Evolutionary conservation across 2,888 invertebrate species (phyloP).

Genomic region (Pterostichus niger): DNA sequence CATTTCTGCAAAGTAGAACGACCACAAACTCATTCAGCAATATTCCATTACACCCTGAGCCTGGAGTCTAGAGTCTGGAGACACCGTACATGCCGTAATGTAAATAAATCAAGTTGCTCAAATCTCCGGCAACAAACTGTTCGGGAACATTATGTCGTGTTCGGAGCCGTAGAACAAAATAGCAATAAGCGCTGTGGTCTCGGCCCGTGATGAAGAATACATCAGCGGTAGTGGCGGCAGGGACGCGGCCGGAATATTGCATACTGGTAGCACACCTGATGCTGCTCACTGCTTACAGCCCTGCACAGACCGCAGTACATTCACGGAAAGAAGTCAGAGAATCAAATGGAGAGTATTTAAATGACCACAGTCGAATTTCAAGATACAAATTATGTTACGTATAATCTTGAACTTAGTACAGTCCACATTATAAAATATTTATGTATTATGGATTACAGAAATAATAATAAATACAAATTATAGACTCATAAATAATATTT

Average conservation of each 20-base stretch:
- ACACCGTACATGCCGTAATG: constrained; percentile 36
- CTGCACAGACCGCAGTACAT: constrained; percentile 7
- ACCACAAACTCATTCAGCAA: background rate
- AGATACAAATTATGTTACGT: too few relatives aligned
- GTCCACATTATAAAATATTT: too few relatives aligned
- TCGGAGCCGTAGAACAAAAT: constrained; percentile 52
- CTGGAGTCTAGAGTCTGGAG: background rate
- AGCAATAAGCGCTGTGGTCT: constrained; percentile 53
- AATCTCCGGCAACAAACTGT: constrained; percentile 48
- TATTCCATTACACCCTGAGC: background rate
- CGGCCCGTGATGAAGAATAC: constrained; percentile 56
- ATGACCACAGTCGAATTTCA: too few relatives aligned
- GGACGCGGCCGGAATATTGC: constrained; percentile 56
- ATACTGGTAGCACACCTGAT: constrained; percentile 65
- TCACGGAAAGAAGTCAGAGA: background rate
- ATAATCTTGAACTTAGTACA: too few relatives aligned
- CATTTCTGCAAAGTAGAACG: background rate
- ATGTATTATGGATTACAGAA: too few relatives aligned
- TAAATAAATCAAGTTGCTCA: constrained; percentile 52
- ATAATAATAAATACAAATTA: too few relatives aligned
- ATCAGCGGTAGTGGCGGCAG: background rate
- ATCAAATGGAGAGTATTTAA: too few relatives aligned
- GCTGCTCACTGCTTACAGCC: constrained; percentile 41
- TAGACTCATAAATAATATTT: too few relatives aligned
- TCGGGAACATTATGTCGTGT: constrained; percentile 57